phyloP scores from a whole-genome alignment of 2,888 invertebrate species.

The Dynastes maya region DNA sequence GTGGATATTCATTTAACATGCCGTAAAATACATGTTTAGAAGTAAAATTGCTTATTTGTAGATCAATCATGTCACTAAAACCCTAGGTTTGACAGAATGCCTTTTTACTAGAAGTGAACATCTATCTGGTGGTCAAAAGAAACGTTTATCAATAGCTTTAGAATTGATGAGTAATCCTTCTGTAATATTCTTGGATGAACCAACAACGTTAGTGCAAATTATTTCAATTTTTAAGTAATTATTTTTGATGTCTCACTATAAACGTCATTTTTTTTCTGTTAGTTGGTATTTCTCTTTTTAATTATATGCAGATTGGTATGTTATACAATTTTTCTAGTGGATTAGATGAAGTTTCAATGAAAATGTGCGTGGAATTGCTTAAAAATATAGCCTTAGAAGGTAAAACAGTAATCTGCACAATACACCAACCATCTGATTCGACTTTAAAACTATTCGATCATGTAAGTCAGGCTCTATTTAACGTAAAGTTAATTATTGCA shows the following conservation, averaged over 20 bases:
- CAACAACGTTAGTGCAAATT: slow-evolving; percentile 85
- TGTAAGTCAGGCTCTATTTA: slow-evolving; percentile 63
- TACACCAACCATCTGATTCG: slow-evolving; percentile 87
- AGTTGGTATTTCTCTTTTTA: no score
- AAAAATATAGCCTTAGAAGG: slow-evolving; percentile 80
- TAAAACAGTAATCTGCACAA: slow-evolving; percentile 85
- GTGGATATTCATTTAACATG: slow-evolving; percentile 63
- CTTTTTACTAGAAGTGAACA: slow-evolving; percentile 77
- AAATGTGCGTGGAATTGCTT: slow-evolving; percentile 81
- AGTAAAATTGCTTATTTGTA: slow-evolving; percentile 62
- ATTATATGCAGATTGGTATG: no score
- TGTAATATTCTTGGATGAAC: slow-evolving; percentile 86
- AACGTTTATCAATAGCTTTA: slow-evolving; percentile 82
- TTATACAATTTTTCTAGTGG: slow-evolving; percentile 72
- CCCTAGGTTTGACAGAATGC: slow-evolving; percentile 80
- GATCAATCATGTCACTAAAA: slow-evolving; percentile 83
- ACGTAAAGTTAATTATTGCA: no score
- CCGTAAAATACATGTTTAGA: neutral
- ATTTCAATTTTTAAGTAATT: slow-evolving; percentile 73
- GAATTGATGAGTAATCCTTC: slow-evolving; percentile 89
- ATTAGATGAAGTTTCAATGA: slow-evolving; percentile 82
- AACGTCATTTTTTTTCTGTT: neutral
- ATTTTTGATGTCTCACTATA: neutral
- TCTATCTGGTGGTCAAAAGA: slow-evolving; percentile 85
- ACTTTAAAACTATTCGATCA: slow-evolving; percentile 84